Evolutionary conservation across 2,797 vertebrate genomes (phyloP).

Genomic region (Ispidina picta): DNA sequence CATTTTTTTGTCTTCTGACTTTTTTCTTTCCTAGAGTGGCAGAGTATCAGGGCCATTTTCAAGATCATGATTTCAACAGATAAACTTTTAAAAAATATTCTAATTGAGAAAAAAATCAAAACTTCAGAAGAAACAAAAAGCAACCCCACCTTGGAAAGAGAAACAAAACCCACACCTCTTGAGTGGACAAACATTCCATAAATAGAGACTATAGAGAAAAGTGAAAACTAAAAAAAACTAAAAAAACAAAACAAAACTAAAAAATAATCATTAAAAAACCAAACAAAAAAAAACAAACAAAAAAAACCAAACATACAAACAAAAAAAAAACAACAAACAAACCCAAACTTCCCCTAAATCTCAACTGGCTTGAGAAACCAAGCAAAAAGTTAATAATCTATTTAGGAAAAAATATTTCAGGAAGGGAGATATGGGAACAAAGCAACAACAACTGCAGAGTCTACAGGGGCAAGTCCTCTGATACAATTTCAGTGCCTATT

Average conservation of each 20-base stretch:
- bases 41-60: constrained; percentile 7
- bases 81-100: not conserved
- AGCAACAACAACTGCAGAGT: constrained; percentile 8
- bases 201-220: not conserved
- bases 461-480: not conserved
- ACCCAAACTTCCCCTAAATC: not conserved
- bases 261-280: not conserved
- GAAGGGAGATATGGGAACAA: constrained; percentile 6
- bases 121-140: not conserved
- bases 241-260: not conserved
- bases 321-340: too few species aligned
- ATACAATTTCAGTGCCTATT: not conserved
- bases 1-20: not conserved
- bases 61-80: not conserved
- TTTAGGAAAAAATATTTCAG: constrained; percentile 23
- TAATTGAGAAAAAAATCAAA: not conserved
- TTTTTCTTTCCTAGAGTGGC: not conserved
- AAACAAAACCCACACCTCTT: not conserved
- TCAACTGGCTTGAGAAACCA: not conserved
- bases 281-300: not conserved
- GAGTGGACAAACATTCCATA: not conserved
- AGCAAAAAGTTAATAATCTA: not conserved
- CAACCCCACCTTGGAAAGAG: not conserved
- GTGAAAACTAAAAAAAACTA: not conserved
- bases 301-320: not conserved